A percentile compares a stretch with the other conserved stretches of the same genome.
phyloP scores from a whole-genome alignment of 2,888 invertebrate species.

The Conops quadrifasciatus region DNA sequence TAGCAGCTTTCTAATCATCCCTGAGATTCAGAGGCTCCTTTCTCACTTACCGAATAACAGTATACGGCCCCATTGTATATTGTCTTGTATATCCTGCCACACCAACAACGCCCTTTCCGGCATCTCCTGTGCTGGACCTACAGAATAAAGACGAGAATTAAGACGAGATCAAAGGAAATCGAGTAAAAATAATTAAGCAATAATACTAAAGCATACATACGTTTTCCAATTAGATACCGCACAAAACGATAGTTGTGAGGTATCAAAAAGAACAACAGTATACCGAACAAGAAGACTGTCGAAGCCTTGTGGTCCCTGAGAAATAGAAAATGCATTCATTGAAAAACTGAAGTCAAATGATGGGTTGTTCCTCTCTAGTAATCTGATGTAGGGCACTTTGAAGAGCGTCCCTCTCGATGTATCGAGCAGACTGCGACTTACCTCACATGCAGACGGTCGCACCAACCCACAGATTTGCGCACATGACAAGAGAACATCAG shows the following conservation, averaged over 20 bases:
- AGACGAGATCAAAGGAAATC: not conserved
- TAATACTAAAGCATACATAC: slow-evolving; percentile 35
- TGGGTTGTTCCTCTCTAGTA: too few relatives aligned
- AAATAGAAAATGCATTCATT: not conserved
- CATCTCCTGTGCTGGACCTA: slow-evolving; percentile 44
- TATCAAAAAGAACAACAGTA: slow-evolving; percentile 79
- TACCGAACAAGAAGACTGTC: slow-evolving; percentile 79
- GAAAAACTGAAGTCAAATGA: not conserved
- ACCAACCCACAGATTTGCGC: slow-evolving; percentile 86
- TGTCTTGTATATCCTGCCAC: slow-evolving; percentile 81
- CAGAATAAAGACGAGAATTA: slow-evolving; percentile 54
- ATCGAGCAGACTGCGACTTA: not conserved
- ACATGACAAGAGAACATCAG: slow-evolving; percentile 88
- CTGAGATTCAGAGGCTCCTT: not conserved
- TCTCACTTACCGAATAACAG: not conserved
- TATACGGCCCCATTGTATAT: slow-evolving; percentile 83
- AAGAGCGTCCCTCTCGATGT: too few relatives aligned
- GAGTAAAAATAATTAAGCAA: not conserved
- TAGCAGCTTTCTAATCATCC: too few relatives aligned
- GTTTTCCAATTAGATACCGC: slow-evolving; percentile 68
- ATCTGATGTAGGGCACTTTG: too few relatives aligned
- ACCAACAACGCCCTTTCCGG: slow-evolving; percentile 71
- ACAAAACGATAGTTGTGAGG: slow-evolving; percentile 79
- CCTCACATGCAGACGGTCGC: slow-evolving; percentile 63
- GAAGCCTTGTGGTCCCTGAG: slow-evolving; percentile 52